A percentile compares a stretch with the other conserved stretches of the same genome.
Conservation (phyloP, 2,797 vertebrate genomes). For the Platalea minor region DNA sequence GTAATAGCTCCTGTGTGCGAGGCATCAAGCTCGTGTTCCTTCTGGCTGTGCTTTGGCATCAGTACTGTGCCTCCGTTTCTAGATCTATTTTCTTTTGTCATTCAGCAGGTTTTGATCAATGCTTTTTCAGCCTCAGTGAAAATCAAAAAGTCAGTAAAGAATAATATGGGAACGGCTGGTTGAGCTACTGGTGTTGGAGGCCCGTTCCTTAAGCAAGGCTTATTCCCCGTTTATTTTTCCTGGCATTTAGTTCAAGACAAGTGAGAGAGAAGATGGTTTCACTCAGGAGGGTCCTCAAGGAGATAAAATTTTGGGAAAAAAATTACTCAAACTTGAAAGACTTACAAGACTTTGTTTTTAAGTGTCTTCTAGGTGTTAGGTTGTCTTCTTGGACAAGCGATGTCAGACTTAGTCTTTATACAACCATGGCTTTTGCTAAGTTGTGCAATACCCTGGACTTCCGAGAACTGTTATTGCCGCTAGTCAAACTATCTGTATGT, state of each 20-base stretch:
- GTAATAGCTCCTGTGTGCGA: background rate
- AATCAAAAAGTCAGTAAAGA: background rate
- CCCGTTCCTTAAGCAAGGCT: background rate
- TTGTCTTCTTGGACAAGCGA: background rate
- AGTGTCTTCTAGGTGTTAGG: background rate
- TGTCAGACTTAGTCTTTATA: background rate
- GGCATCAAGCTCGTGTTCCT: background rate
- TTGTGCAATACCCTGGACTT: background rate
- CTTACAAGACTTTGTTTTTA: background rate
- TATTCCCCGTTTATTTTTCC: background rate
- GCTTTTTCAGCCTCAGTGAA: background rate
- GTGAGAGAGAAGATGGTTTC: background rate
- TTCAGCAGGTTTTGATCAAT: background rate
- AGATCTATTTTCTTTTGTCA: background rate
- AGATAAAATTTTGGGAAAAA: background rate
- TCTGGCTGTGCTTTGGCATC: background rate
- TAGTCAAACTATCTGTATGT: background rate
- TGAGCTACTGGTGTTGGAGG: background rate
- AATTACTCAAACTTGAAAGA: background rate
- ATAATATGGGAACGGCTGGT: background rate
- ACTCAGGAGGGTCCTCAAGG: background rate
- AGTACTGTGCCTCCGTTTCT: background rate
- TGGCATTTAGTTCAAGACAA: background rate
- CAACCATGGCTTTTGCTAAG: background rate
- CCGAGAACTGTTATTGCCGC: background rate